These are phyloP conservation scores for Meda fulgida DNA, from an alignment of 2,797 vertebrate genomes.

Conservation along the genomic window DNA sequence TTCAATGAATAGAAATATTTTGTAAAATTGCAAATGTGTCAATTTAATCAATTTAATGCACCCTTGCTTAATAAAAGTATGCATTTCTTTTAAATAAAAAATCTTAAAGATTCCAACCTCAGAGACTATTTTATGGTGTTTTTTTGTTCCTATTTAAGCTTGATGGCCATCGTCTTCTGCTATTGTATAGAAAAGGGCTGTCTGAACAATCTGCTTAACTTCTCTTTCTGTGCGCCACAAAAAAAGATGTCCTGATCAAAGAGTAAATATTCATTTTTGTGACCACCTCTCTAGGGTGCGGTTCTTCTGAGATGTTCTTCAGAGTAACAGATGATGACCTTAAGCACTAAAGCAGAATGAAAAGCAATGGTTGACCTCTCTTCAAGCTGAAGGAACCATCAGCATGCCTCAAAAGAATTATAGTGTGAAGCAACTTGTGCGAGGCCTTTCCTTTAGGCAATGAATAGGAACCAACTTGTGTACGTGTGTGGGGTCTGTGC, in stretches of 20 bases:
- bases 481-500: background rate
- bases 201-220: background rate
- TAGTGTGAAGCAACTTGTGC: background rate
- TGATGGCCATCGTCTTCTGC: background rate
- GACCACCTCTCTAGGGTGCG: slow-evolving; percentile 12
- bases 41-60: background rate
- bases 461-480: slow-evolving; percentile 22
- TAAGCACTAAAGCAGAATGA: slow-evolving; percentile 66
- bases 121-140: background rate
- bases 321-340: slow-evolving; percentile 54
- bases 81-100: background rate
- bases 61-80: background rate
- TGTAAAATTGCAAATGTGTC: background rate
- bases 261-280: background rate
- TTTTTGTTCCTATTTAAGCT: background rate
- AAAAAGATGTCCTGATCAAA: too few relatives aligned
- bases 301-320: slow-evolving; percentile 56
- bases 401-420: background rate
- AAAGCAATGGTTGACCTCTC: slow-evolving; percentile 57
- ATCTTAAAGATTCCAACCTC: background rate
- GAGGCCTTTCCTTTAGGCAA: slow-evolving; percentile 15
- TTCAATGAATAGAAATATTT: background rate
- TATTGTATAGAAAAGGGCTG: background rate
- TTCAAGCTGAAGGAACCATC: slow-evolving; percentile 5
- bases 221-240: background rate